Percentiles rank a stretch among this genome's conserved stretches.
Evolutionary conservation across 2,888 invertebrate genomes (phyloP).

Genomic region (Tiphia femorata): DNA sequence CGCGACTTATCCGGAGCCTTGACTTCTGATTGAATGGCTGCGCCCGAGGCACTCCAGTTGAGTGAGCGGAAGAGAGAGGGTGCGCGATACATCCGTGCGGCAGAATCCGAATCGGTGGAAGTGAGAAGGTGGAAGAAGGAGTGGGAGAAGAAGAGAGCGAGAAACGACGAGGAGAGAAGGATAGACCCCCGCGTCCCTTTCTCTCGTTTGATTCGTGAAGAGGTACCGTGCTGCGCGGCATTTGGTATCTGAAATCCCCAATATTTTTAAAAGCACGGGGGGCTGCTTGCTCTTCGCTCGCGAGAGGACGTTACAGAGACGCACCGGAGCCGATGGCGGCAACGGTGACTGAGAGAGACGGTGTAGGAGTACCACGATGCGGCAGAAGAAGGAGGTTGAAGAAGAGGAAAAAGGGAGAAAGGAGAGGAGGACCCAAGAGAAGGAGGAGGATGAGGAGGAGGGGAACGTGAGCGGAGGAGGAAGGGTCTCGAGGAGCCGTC

Average conservation of each 20-base stretch:
- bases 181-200: constrained; percentile 37
- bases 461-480: constrained; percentile 32
- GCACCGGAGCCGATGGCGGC: not conserved
- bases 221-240: constrained; percentile 46
- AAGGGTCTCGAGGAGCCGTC: constrained; percentile 51
- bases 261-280: constrained; percentile 69
- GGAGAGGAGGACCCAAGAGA: constrained; percentile 26
- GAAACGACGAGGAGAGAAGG: not conserved
- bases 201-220: constrained; percentile 48
- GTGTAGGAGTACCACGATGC: constrained; percentile 31
- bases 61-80: constrained; percentile 16
- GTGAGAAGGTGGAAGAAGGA: constrained; percentile 4
- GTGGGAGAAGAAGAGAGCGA: constrained; percentile 11
- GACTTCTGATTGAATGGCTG: constrained; percentile 67
- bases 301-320: constrained; percentile 16
- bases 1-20: constrained; percentile 60
- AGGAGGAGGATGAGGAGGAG: constrained; percentile 29
- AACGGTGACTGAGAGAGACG: not conserved
- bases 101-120: not conserved
- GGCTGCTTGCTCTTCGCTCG: constrained; percentile 31
- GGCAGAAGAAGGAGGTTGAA: constrained; percentile 23
- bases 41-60: constrained; percentile 57
- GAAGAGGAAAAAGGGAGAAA: constrained; percentile 33
- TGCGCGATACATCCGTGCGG: not conserved
- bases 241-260: constrained; percentile 68